Conservation (phyloP, 2,888 invertebrate species). For the Eugnorisma glareosa region DNA sequence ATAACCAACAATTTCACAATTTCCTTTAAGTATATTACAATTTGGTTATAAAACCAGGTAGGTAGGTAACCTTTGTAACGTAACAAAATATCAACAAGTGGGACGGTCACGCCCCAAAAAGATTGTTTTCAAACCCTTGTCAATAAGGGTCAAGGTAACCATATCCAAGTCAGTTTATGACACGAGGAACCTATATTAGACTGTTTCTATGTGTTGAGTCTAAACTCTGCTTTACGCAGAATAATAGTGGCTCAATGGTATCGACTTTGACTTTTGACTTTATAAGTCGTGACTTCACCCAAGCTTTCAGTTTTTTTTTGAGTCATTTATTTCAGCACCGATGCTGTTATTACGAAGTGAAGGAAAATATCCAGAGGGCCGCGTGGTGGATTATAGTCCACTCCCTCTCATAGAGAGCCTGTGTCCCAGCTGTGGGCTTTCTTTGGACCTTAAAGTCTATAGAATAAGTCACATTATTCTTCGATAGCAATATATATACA, state of each 20-base stretch:
- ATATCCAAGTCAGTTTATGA: not conserved
- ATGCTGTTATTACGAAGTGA: no score
- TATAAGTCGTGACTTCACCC: not conserved
- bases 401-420: not conserved
- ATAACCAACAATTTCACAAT: not conserved
- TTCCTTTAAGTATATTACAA: not conserved
- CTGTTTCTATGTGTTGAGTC: not conserved
- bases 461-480: not conserved
- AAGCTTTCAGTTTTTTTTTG: not conserved
- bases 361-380: not conserved
- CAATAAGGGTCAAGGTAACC: constrained; percentile 6
- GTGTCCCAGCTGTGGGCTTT: not conserved
- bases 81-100: constrained; percentile 28
- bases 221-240: not conserved
- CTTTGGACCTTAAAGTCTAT: not conserved
- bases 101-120: not conserved
- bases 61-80: not conserved
- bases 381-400: not conserved
- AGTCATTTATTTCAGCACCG: no score
- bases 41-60: not conserved
- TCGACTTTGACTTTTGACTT: not conserved
- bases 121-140: constrained; percentile 15
- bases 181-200: not conserved
- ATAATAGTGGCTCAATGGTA: not conserved
- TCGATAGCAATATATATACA: not conserved